These are phyloP conservation scores for Hyperoplus immaculatus DNA, from an alignment of 2,797 vertebrate species.

Conservation along the genomic window DNA sequence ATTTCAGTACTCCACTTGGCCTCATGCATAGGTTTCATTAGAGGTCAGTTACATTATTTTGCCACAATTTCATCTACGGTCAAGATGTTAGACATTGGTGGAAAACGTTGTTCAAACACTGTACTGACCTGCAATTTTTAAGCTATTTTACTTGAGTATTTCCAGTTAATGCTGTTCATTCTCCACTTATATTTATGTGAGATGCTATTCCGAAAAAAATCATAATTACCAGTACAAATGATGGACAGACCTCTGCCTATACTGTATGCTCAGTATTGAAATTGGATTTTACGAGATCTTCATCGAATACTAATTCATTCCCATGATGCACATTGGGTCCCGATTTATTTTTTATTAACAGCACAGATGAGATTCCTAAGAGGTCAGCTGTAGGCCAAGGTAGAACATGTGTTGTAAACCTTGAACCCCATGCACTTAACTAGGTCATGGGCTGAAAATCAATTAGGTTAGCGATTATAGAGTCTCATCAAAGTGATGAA, in stretches of 20 bases:
- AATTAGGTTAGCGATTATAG: constrained; percentile 37
- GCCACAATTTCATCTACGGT: background rate
- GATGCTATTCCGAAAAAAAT: too few species aligned
- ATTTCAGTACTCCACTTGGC: background rate
- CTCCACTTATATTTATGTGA: too few species aligned
- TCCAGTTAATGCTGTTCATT: background rate
- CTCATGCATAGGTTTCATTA: too few species aligned
- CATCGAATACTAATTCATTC: background rate
- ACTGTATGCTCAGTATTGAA: too few species aligned
- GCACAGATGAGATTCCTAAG: background rate
- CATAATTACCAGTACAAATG: too few species aligned
- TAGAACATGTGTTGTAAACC: constrained; percentile 13
- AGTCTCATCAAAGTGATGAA: constrained; percentile 66
- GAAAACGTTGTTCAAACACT: background rate
- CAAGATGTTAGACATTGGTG: background rate
- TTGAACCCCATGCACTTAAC: constrained; percentile 39
- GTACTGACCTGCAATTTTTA: background rate
- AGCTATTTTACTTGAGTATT: background rate
- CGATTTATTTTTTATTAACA: background rate
- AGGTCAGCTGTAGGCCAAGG: constrained; percentile 20
- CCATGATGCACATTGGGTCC: background rate
- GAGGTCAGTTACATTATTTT: background rate
- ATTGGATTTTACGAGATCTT: background rate
- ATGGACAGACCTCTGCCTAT: too few species aligned
- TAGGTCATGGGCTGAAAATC: constrained; percentile 38